Evolutionary conservation across 2,888 invertebrate species (phyloP).

Genomic region (Steromphala cineraria): DNA sequence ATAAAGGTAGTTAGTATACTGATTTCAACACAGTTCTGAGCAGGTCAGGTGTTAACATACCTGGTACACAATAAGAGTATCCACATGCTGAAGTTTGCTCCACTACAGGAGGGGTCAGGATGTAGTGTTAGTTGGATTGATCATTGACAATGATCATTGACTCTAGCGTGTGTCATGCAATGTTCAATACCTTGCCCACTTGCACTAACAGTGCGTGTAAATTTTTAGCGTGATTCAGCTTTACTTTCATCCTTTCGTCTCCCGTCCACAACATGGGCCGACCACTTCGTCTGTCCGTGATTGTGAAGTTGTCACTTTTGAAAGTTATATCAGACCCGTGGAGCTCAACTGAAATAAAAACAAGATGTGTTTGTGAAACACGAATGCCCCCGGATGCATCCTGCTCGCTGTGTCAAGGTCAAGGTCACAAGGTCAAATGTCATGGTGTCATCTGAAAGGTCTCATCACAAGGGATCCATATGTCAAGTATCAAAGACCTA

Average conservation of each 20-base stretch:
- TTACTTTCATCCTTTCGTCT: neutral
- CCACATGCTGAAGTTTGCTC: neutral
- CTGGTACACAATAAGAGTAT: too few species aligned
- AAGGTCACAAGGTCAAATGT: too few species aligned
- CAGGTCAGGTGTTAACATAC: too few species aligned
- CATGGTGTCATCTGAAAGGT: too few species aligned
- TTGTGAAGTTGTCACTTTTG: slow-evolving; percentile 16
- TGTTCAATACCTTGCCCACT: slow-evolving; percentile 19
- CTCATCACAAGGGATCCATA: too few species aligned
- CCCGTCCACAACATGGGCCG: slow-evolving; percentile 7
- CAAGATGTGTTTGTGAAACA: too few species aligned
- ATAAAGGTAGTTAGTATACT: too few species aligned
- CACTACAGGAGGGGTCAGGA: neutral
- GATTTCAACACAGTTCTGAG: too few species aligned
- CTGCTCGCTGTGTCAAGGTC: too few species aligned
- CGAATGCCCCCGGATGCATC: too few species aligned
- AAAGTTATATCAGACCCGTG: slow-evolving; percentile 4
- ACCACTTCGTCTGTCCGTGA: neutral
- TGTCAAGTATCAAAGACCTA: too few species aligned
- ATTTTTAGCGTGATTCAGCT: slow-evolving; percentile 24
- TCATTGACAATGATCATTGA: too few species aligned
- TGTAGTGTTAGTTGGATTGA: neutral
- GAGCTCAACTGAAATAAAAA: slow-evolving; percentile 19
- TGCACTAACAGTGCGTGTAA: slow-evolving; percentile 19
- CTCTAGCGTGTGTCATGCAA: neutral